Base-by-base conservation (phyloP, 2,888 invertebrate species). In the Cosmia pyralina region DNA sequence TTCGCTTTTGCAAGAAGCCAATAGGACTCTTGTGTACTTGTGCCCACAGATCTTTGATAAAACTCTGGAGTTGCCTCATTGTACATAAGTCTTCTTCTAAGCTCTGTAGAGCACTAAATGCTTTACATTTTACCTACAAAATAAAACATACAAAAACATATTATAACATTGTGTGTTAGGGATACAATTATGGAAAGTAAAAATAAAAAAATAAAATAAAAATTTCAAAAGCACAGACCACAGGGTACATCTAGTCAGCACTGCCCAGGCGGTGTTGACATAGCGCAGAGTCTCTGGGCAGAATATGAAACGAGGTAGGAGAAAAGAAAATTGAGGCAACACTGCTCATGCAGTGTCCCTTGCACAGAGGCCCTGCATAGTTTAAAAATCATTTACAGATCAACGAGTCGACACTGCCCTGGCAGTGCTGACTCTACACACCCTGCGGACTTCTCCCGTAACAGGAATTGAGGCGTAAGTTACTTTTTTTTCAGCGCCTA, bases 401-500 rank as follows among this genome's bases (percentile, higher is more conserved):
- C n/a, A 44, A 50, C 1, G n/a, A 60, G 72, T 53, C 72, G 46
- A 74, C 72, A 85, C 68, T 69, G 86, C 84, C 82, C 77, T 11
- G 82, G 78, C 73, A 70, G 71, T 77, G 70, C 82, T 77, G 68
- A 66, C 82, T 81, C 85, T 81, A 81, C 81, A 76, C 81, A 81
- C 81, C 81, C 81, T 81, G 81, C 81, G 81, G 78, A 81, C 81
- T 77, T 81, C 81, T 68, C 81, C 81, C 80, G 79, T 85, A 57
- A 85, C 85, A 83, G 84, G 79, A 65, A 85, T 83, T 72, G 75
- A 69, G 52, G 71, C 70, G 69, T 76, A 69, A 82, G 84, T 82
- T 87, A 94, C 96, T 94, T 99, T 99, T 91, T 99, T 99, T 90
- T 99, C 99, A 15, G 99, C 98, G 95, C 98, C 98, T 17, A 99